Percentiles rank a stretch among this genome's conserved stretches.
Conservation (phyloP, 2,797 vertebrate species). For the Carcharodon carcharias region DNA sequence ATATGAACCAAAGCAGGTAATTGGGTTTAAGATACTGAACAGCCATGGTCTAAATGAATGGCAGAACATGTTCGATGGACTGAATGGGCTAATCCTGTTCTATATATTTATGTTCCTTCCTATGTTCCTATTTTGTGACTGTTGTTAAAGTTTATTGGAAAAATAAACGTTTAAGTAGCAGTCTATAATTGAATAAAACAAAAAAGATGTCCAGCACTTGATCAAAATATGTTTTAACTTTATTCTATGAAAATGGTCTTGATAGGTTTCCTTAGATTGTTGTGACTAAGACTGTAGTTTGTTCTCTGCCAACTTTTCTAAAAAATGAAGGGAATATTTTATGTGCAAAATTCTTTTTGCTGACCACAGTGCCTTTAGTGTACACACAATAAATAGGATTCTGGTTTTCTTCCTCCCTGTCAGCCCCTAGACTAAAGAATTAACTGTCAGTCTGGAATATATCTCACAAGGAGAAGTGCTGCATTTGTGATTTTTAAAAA, state of each 20-base stretch:
- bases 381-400: not conserved
- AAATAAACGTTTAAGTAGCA: not conserved
- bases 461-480: not conserved
- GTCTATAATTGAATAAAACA: not conserved
- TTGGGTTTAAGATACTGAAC: not conserved
- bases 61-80: not conserved
- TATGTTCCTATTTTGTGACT: not conserved
- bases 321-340: not conserved
- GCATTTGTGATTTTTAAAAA: not conserved
- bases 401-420: constrained; percentile 27
- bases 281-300: not conserved
- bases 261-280: not conserved
- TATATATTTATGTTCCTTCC: not conserved
- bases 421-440: not conserved
- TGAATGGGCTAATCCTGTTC: not conserved
- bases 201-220: not conserved
- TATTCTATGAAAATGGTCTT: not conserved
- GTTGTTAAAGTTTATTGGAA: not conserved
- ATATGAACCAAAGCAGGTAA: not conserved
- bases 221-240: not conserved
- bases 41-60: not conserved
- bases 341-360: not conserved
- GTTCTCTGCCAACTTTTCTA: not conserved
- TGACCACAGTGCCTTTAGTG: not conserved
- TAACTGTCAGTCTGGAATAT: not conserved